Evolutionary conservation across 1,140 invertebrate species (phyloP), one percentile per base, ranked within the genome.

Genomic region (Diuraphis noxia): DNA sequence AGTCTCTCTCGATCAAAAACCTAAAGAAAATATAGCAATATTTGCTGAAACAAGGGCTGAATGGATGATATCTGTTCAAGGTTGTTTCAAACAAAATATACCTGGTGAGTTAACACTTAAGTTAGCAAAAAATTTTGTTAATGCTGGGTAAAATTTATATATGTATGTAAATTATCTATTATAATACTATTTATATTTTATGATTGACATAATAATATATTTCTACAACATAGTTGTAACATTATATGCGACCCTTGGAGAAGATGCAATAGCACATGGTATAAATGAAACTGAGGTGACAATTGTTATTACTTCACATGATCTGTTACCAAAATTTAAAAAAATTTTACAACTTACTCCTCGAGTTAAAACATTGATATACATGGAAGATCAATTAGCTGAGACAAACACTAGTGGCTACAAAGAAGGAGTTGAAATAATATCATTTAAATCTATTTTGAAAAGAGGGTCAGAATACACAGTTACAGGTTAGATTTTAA

Each of bases 31-130:
- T 93, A 94, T 99, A 92, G 97, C 98, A 34, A 97, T 99, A 93
- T 99, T 99, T 94, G 98, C 98, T 0, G 99, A 99, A 95, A 99
- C 99, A 0, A 95, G 98, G 92, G 97, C 97, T 40, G 98, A 99
- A 95, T 99, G 99, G 98, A 97, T 99, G 96, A 96, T 99, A 63
- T 96, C 98, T 1, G 97, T 98, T 10, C 97, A 99, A 93, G 97
- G 97, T 82, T 97, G 98, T 94, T 98, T 99, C 94, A 98, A 97
- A 93, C 97, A 97, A 94, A 98, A 97, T 94, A 96, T 98, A 93
- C 96, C 97, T 92, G 95, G 97, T 97, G 93, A 93, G 93, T 82
- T 92, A 23, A 72, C 19, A 36, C 25, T 21, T 82, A 41, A 30
- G 40, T 41, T 9, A 23, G 10, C 77, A 81, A 81, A 38, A 81